Percentiles rank a stretch among this genome's conserved stretches.
Evolutionary conservation across 2,797 vertebrate species (phyloP).

Genomic region (Sus cebifrons): DNA sequence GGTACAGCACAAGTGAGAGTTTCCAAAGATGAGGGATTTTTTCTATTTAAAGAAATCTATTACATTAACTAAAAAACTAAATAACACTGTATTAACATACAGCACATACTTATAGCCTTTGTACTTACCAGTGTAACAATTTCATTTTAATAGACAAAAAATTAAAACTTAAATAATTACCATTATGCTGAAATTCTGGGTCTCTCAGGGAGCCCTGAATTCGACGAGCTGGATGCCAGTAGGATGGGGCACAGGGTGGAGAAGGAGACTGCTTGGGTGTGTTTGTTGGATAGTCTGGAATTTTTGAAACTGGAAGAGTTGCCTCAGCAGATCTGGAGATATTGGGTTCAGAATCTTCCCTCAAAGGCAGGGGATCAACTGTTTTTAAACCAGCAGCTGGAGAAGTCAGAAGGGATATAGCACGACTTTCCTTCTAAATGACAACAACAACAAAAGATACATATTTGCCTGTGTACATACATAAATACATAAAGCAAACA

Average conservation of each 20-base stretch:
- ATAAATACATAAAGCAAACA: background rate
- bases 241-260: slow-evolving; percentile 56
- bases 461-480: fast-evolving
- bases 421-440: slow-evolving; percentile 72
- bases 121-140: background rate
- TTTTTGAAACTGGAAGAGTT: slow-evolving; percentile 74
- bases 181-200: slow-evolving; percentile 95
- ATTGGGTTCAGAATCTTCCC: slow-evolving; percentile 87
- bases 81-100: background rate
- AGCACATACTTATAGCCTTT: background rate
- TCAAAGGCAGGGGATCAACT: slow-evolving; percentile 92
- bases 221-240: slow-evolving; percentile 87
- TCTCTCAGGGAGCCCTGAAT: slow-evolving; percentile 93
- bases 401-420: slow-evolving; percentile 81
- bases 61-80: slow-evolving; percentile 39
- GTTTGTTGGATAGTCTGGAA: slow-evolving; percentile 61
- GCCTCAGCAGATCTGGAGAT: slow-evolving; percentile 48
- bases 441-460: background rate
- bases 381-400: slow-evolving; percentile 92
- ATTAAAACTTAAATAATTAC: slow-evolving; percentile 84
- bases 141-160: slow-evolving; percentile 59
- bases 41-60: slow-evolving; percentile 48
- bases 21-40: background rate
- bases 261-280: slow-evolving; percentile 63
- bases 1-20: background rate